Evolutionary conservation across 2,888 invertebrate genomes (phyloP).

Genomic region (Periphyllus acericola): DNA sequence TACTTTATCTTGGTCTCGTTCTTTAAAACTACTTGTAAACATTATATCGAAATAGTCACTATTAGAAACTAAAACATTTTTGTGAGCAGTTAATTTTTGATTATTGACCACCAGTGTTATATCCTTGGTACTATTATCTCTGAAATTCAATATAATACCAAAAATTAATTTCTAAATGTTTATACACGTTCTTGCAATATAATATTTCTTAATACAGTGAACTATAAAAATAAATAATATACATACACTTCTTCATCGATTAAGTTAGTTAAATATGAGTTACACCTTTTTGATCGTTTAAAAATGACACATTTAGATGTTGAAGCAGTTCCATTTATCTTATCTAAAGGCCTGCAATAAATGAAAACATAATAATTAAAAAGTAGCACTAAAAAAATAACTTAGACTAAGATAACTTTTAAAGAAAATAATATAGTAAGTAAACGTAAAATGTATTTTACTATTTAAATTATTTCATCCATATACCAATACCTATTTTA

Average conservation of each 20-base stretch:
- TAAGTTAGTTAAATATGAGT: neutral
- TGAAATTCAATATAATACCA: conserved; percentile 4
- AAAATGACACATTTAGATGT: conserved; percentile 13
- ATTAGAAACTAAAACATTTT: conserved; percentile 18
- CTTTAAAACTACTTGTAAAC: conserved; percentile 46
- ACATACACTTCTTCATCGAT: neutral
- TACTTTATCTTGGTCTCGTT: conserved; percentile 41
- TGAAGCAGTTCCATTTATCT: conserved; percentile 4
- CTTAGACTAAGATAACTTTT: neutral
- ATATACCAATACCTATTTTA: no score
- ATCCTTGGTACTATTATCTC: neutral
- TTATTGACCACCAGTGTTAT: conserved; percentile 33
- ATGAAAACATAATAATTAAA: neutral
- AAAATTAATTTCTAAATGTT: neutral
- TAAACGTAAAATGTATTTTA: neutral
- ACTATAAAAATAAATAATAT: neutral
- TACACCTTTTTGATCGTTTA: neutral
- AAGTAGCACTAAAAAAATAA: neutral
- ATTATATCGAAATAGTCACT: conserved; percentile 51
- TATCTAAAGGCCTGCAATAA: neutral
- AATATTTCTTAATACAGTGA: neutral
- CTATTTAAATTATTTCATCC: no score
- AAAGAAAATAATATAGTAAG: neutral
- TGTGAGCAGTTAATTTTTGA: conserved; percentile 34
- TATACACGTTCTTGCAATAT: neutral